These are phyloP conservation scores for Polia nebulosa DNA, from an alignment of 2,888 invertebrate genomes.

Conservation along the genomic window DNA sequence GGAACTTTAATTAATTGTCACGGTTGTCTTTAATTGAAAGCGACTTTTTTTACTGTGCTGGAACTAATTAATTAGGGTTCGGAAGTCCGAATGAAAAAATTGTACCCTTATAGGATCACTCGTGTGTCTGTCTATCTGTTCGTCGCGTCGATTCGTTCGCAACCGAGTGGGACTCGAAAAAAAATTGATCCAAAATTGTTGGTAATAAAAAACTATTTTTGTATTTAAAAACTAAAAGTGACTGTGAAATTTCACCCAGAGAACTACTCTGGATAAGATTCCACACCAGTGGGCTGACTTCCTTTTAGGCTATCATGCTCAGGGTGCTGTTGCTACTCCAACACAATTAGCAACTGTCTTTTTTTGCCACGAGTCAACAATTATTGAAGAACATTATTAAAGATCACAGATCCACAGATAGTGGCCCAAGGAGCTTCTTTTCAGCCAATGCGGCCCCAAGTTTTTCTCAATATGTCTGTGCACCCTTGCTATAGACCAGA, in stretches of 20 bases:
- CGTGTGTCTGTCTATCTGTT: too few species aligned
- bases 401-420: background rate
- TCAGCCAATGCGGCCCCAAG: background rate
- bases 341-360: background rate
- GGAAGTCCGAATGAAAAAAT: too few species aligned
- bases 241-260: too few species aligned
- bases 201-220: background rate
- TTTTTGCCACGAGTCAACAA: background rate
- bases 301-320: background rate
- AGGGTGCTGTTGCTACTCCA: background rate
- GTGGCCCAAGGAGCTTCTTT: background rate
- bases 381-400: background rate
- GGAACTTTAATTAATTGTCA: background rate
- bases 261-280: background rate
- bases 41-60: background rate
- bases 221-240: background rate
- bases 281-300: background rate
- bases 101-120: too few species aligned
- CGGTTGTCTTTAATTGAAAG: constrained; percentile 23
- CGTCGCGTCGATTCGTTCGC: too few species aligned
- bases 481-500: background rate
- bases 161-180: too few species aligned
- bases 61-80: background rate
- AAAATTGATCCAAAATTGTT: too few species aligned
- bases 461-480: background rate